Evolutionary conservation across 2,888 invertebrate species (phyloP).

Genomic region (Drosophila austrosaltans): DNA sequence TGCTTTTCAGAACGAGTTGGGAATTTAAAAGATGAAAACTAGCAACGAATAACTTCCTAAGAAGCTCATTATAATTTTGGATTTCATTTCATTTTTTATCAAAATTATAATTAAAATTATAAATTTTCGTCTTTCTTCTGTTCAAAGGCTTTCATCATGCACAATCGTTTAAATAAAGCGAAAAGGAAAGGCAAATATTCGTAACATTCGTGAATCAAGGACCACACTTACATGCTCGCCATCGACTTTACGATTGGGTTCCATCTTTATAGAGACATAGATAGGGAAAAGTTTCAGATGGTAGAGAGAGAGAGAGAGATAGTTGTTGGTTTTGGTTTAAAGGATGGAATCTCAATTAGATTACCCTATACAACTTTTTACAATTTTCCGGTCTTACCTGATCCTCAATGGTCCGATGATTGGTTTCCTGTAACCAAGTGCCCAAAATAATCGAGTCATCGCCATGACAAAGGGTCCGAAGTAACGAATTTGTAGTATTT

Average conservation of each 20-base stretch:
- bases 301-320: slow-evolving; percentile 24
- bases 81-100: not conserved
- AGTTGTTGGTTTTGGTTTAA: slow-evolving; percentile 5
- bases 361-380: not conserved
- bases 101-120: not conserved
- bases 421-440: slow-evolving; percentile 97
- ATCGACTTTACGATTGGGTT: slow-evolving; percentile 92
- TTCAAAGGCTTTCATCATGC: not conserved
- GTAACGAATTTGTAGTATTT: slow-evolving; percentile 93
- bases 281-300: slow-evolving; percentile 25
- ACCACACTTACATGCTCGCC: slow-evolving; percentile 90
- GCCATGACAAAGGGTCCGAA: slow-evolving; percentile 92
- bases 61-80: not conserved
- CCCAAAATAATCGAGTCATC: slow-evolving; percentile 96
- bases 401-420: slow-evolving; percentile 98
- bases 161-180: not conserved
- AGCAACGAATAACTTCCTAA: not conserved
- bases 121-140: too few species aligned
- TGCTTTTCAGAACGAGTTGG: too few species aligned
- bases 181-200: not conserved
- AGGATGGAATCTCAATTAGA: slow-evolving; percentile 23
- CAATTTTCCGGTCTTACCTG: slow-evolving; percentile 87
- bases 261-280: slow-evolving; percentile 86
- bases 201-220: slow-evolving; percentile 12
- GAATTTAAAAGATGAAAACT: not conserved